Percentiles rank a stretch among this genome's conserved stretches.
phyloP scores from a whole-genome alignment of 2,113 vertebrate genomes.

The Rattus norvegicus region GRCr8 NC_086037.1:55630501-55631000 shows the following conservation, averaged over 20 bases:
- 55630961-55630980: slow-evolving; percentile 80
- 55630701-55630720: background rate
- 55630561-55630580: background rate
- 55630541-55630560: background rate
- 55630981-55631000: slow-evolving; percentile 86
- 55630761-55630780: background rate
- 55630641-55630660: background rate
- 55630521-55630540: background rate
- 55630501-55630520: background rate
- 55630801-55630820: background rate
- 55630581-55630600: background rate
- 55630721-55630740: background rate
- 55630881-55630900: background rate
- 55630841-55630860: background rate
- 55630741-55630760: background rate
- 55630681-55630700: background rate
- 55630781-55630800: background rate
- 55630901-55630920: background rate
- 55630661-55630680: background rate
- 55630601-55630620: background rate
- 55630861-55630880: background rate
- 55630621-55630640: rapidly evolving
- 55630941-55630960: slow-evolving; percentile 58
- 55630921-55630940: rapidly evolving
- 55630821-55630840: background rate